Conservation (phyloP, 2,888 invertebrate species). For the Idaea biselata region DNA sequence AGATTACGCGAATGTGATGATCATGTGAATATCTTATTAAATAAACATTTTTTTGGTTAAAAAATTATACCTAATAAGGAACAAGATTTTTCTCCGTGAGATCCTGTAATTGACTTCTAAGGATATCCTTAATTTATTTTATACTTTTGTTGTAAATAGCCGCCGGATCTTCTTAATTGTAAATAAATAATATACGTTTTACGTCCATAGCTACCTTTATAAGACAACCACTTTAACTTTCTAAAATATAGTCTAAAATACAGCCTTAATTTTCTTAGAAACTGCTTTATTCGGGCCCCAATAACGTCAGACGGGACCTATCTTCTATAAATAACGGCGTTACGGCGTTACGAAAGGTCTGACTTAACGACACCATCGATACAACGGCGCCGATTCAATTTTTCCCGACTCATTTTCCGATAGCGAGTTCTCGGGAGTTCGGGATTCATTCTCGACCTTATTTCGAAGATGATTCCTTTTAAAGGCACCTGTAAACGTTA, state of each 20-base stretch:
- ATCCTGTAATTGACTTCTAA: no score
- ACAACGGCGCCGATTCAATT: conserved; percentile 2
- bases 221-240: background rate
- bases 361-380: conserved; percentile 18
- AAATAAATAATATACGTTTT: background rate
- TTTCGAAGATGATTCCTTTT: background rate
- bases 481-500: background rate
- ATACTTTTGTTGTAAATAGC: background rate
- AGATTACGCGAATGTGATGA: no score
- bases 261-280: background rate
- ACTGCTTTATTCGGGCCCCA: background rate
- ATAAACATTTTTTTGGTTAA: no score
- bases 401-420: background rate
- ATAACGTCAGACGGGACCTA: conserved; percentile 3
- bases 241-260: background rate
- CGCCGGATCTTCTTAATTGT: background rate
- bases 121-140: background rate
- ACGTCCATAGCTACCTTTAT: background rate
- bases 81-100: no score
- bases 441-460: conserved; percentile 1
- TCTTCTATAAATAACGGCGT: conserved; percentile 19
- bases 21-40: no score
- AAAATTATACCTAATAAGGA: no score
- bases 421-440: background rate
- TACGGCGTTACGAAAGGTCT: conserved; percentile 9